Conservation (phyloP, 1,140 invertebrate genomes). For the Lysiphlebus fabarum region DNA sequence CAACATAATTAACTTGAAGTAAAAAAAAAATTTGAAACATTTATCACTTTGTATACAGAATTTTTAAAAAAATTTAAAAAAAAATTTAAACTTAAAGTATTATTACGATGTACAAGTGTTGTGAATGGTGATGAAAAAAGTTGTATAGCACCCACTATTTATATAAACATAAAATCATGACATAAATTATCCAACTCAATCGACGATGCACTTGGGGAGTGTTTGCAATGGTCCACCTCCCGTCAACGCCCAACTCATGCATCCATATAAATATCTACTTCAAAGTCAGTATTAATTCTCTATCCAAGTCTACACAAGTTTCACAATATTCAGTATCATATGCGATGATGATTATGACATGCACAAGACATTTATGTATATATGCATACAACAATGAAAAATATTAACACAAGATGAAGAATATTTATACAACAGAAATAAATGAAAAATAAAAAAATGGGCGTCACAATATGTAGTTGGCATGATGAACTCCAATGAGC, state of each 20-base stretch:
- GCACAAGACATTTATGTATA: slow-evolving; percentile 12
- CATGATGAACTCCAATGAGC: slow-evolving; percentile 28
- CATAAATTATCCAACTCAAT: slow-evolving; percentile 31
- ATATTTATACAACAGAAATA: not conserved
- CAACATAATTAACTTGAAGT: too few relatives aligned
- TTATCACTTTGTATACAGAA: too few relatives aligned
- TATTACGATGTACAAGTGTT: slow-evolving; percentile 5
- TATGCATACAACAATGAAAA: slow-evolving; percentile 1
- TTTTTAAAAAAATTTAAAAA: too few relatives aligned
- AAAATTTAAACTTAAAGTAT: not conserved
- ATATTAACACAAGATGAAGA: slow-evolving; percentile 11
- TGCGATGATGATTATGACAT: too few relatives aligned
- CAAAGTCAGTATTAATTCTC: slow-evolving; percentile 7
- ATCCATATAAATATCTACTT: slow-evolving; percentile 23
- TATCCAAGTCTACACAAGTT: slow-evolving; percentile 4
- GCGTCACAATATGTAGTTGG: slow-evolving; percentile 18
- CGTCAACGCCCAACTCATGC: slow-evolving; percentile 49
- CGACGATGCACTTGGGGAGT: slow-evolving; percentile 32
- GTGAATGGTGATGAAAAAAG: not conserved
- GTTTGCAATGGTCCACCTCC: slow-evolving; percentile 53
- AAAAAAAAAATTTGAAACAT: too few relatives aligned
- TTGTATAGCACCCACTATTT: slow-evolving; percentile 30
- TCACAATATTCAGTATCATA: not conserved
- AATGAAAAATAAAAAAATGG: slow-evolving; percentile 19
- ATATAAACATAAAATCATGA: slow-evolving; percentile 31